Base-by-base conservation (phyloP, 1,140 invertebrate genomes). In the Drosophila nigrodunni region DNA sequence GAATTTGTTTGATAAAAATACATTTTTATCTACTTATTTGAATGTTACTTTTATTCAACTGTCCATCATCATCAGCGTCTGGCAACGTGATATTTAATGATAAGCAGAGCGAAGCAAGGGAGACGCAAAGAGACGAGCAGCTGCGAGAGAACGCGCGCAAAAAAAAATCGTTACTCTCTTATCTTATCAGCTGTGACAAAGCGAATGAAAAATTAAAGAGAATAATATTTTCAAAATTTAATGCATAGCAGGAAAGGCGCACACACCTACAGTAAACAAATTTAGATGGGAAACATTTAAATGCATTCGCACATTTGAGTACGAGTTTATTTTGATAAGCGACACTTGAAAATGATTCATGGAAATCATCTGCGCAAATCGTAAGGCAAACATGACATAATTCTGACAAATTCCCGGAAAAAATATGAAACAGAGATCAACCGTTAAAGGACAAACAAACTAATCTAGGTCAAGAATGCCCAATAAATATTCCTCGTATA, bases 111-210 rank as follows among this genome's bases (percentile, higher is more conserved):
- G 43, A 18, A 41, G 37, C 35, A 39, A 54, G 11, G 10, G 13
- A 59, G 30, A 54, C 7, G 15, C 25, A 15, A 55, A 21, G 13
- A 3, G 9, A 35, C 11, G 25, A 30, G 49, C 46, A 54, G 61
- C 49, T 46, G 58, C 2, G 46, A 21, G 25, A 18, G 39, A 0
- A 2, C 30, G 18, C 30, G 43, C 49, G 18, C 18, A 21, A 21
- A 21, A 59, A 59, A 59, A 49, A 35, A 11, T 25, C 39, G 21
- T 54, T 54, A 37, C 25, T 7, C 54, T 37, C 34, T 66, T 66
- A 57, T 50, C 79, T 82, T 82, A 82, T 82, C 80, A 78, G 71
- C 34, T 54, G 8, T n/a, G 11, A 35, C 58, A 35, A 39, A 35
- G 9, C 7, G n/a, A 50, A 72, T 8, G 21, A 41, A 59, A 46